Evolutionary conservation across 2,797 vertebrate genomes (phyloP).

Genomic region (Momotus momota): DNA sequence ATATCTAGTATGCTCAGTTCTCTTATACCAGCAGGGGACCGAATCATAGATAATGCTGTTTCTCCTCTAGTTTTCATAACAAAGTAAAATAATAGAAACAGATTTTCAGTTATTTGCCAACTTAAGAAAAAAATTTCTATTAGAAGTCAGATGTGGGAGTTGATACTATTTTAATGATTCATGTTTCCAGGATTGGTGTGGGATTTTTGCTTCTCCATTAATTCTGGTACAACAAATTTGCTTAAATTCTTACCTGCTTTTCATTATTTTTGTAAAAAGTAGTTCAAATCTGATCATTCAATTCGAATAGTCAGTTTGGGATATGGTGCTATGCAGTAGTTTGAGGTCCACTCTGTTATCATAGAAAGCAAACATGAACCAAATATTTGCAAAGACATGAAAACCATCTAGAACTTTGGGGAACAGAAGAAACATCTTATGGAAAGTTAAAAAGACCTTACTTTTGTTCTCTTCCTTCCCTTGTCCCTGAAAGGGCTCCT

Average conservation of each 20-base stretch:
- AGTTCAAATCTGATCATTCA: neutral
- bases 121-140: neutral
- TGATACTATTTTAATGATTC: neutral
- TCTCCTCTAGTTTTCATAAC: neutral
- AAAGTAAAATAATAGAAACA: neutral
- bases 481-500: neutral
- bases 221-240: neutral
- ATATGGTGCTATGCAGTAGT: neutral
- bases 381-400: neutral
- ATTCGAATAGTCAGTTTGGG: neutral
- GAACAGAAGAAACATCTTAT: neutral
- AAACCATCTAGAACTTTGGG: neutral
- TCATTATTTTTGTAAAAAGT: neutral
- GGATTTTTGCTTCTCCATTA: neutral
- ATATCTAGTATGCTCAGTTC: neutral
- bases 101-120: neutral
- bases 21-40: neutral
- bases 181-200: neutral
- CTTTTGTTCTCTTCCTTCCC: neutral
- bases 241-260: neutral
- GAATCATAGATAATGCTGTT: neutral
- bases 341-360: neutral
- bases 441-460: neutral
- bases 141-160: neutral
- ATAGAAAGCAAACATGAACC: neutral